Evolutionary conservation across 2,113 vertebrate genomes (phyloP).

Genomic region (Cavia aperea): DNA sequence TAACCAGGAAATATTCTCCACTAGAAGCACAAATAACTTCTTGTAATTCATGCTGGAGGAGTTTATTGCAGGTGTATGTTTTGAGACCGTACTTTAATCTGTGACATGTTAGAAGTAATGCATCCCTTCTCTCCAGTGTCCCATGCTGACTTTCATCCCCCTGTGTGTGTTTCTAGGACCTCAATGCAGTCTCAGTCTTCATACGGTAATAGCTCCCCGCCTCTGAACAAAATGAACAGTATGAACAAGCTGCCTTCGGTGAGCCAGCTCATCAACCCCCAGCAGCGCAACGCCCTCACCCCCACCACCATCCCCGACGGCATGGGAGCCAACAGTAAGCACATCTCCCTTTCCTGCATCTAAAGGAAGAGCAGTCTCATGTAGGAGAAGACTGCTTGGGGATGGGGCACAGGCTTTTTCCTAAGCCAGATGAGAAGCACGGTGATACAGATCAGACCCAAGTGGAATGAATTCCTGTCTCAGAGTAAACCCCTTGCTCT

Average conservation of each 20-base stretch:
- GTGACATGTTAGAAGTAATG: neutral
- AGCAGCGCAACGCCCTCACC: conserved; percentile 94
- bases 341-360: neutral
- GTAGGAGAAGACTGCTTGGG: neutral
- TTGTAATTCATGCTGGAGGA: neutral
- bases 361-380: neutral
- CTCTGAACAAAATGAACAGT: conserved; percentile 88
- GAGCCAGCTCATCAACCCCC: conserved; percentile 98
- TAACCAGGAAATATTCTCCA: neutral
- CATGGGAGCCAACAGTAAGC: conserved; percentile 95
- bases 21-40: neutral
- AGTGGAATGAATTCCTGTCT: neutral
- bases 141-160: neutral
- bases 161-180: conserved; percentile 80
- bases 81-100: neutral
- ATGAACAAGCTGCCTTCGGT: conserved; percentile 99
- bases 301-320: conserved; percentile 90
- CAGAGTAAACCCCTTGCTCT: neutral
- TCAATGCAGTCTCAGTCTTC: conserved; percentile 87
- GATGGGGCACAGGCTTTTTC: neutral
- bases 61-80: neutral
- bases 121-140: neutral
- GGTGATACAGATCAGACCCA: neutral
- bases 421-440: neutral
- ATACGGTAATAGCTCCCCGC: conserved; percentile 89